phyloP scores from a whole-genome alignment of 1,140 invertebrate genomes.

The Rhopalosiphum maidis region DNA sequence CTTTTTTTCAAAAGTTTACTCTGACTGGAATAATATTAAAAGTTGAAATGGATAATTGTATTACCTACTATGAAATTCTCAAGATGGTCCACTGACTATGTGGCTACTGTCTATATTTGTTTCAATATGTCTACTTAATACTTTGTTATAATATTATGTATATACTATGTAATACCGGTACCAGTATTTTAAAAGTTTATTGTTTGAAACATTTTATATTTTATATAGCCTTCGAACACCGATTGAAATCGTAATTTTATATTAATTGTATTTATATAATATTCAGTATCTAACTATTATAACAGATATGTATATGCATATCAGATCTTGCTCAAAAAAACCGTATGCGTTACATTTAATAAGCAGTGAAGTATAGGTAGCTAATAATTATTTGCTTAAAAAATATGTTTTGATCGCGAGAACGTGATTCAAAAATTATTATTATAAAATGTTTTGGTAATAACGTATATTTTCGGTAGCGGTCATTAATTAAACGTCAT shows the following conservation, averaged over 20 bases:
- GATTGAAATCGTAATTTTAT: background rate
- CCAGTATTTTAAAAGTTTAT: background rate
- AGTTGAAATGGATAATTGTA: background rate
- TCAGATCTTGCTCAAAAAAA: background rate
- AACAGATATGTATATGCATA: too few relatives aligned
- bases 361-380: background rate
- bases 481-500: background rate
- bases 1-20: background rate
- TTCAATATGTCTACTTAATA: background rate
- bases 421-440: background rate
- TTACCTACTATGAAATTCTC: background rate
- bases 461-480: constrained; percentile 19
- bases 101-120: too few relatives aligned
- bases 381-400: background rate
- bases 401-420: background rate
- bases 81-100: too few relatives aligned
- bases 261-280: background rate
- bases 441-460: background rate
- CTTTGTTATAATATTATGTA: background rate
- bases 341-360: background rate
- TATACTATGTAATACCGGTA: background rate
- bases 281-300: background rate
- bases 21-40: background rate
- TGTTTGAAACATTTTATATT: background rate
- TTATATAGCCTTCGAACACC: background rate